Conservation (phyloP, 2,797 vertebrate genomes). For the Halcyon smyrnensis region DNA sequence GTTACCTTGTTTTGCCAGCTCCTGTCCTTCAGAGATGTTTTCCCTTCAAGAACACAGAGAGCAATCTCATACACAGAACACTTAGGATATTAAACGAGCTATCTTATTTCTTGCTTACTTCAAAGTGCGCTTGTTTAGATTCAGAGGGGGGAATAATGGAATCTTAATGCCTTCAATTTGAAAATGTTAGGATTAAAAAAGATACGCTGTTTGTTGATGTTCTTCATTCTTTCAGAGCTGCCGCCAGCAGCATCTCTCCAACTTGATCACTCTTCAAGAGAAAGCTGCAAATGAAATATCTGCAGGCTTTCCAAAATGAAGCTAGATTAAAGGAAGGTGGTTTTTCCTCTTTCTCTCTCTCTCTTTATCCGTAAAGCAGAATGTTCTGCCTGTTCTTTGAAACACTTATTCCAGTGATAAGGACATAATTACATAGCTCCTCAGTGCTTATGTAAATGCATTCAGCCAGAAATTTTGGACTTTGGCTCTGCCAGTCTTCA, state of each 20-base stretch:
- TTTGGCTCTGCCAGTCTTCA: background rate
- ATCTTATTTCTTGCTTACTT: constrained; percentile 13
- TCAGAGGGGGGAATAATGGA: constrained; percentile 47
- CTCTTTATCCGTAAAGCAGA: constrained; percentile 16
- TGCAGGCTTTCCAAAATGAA: constrained; percentile 40
- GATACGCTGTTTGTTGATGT: background rate
- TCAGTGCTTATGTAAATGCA: background rate
- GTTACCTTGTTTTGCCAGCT: background rate
- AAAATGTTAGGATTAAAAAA: constrained; percentile 66
- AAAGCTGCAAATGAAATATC: constrained; percentile 39
- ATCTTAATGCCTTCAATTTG: constrained; percentile 53
- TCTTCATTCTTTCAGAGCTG: constrained; percentile 26
- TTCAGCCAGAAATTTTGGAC: background rate
- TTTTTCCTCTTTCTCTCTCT: background rate
- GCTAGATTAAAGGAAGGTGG: constrained; percentile 31
- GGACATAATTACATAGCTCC: constrained; percentile 3
- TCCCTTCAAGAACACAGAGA: background rate
- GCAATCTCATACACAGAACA: background rate
- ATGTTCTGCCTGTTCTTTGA: constrained; percentile 40
- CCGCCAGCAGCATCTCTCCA: background rate
- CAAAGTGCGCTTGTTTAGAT: constrained; percentile 52
- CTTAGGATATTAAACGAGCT: background rate
- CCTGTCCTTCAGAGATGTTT: background rate
- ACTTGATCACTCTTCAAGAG: constrained; percentile 56
- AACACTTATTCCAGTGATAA: constrained; percentile 26